Evolutionary conservation across 2,797 vertebrate genomes (phyloP), one percentile per base, ranked within the genome.

Genomic region (Rhinoraja longicauda): DNA sequence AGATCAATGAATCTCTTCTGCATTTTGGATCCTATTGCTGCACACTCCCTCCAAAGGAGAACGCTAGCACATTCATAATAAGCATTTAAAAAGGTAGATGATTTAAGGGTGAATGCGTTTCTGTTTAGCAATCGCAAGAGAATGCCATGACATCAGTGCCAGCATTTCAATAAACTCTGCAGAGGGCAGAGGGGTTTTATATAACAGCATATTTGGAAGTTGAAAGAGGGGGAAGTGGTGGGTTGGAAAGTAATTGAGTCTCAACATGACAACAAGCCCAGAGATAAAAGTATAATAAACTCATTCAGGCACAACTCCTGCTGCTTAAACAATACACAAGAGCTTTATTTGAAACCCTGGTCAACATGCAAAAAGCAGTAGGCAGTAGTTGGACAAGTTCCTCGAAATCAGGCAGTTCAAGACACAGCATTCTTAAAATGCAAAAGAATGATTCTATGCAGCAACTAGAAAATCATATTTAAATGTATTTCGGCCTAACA

Each of bases 401-500:
- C 72, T 91, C 36, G 45, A 45, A 90, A 91, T 91, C 62, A 91
- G 32, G 70, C 67, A 72, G 36, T 91, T 59, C 7, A 90, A 90
- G 32, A 36, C n/a, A 67, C 62, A 67, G 29, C 62, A 67, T 17
- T 90, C 29, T 21, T 91, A 70, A 70, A 91, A 72, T 91, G 67
- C 90, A 36, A 91, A 45, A 21, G 19, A 91, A 53, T 73, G 67
- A 36, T 91, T 39, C 67, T 5, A 21, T 24, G 26, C 64, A 73
- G 72, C 72, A 70, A 15, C 45, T 5, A 6, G 19, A 53, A 90
- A 36, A 90, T 21, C 84, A 64, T n/a, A 70, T 59, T 26, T 67
- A 90, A 90, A 90, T 90, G n/a, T 70, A 90, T 90, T 90, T 64
- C 36, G 36, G 70, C 17, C 70, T 62, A 90, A 70, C 36, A 70